A percentile compares a stretch with the other conserved stretches of the same genome.
These are phyloP conservation scores for Cantharis flavilabris DNA, from an alignment of 2,888 invertebrate species.

Conservation along the genomic window DNA sequence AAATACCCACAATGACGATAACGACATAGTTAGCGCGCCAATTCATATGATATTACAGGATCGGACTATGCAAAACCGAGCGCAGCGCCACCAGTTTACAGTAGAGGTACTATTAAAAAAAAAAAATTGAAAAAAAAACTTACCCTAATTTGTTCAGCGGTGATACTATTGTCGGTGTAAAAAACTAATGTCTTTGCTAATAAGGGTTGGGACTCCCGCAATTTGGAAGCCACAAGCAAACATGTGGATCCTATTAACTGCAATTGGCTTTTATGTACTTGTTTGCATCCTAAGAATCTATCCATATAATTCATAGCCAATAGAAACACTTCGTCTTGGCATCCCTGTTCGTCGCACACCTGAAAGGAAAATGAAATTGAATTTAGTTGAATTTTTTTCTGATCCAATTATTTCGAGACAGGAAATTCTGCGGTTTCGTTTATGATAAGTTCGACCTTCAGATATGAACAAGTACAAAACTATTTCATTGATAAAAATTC, in stretches of 20 bases:
- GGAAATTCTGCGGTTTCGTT: conserved; percentile 24
- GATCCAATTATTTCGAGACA: conserved; percentile 4
- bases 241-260: conserved; percentile 93
- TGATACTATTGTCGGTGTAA: conserved; percentile 94
- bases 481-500: conserved; percentile 25
- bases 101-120: too few relatives aligned
- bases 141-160: conserved; percentile 84
- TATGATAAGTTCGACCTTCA: conserved; percentile 25
- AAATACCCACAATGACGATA: conserved; percentile 30
- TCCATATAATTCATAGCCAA: conserved; percentile 93
- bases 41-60: background rate
- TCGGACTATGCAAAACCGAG: conserved; percentile 7
- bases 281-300: conserved; percentile 84
- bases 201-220: conserved; percentile 84
- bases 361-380: conserved; percentile 55
- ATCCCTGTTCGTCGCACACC: conserved; percentile 93
- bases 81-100: background rate
- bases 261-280: conserved; percentile 82
- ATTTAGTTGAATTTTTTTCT: background rate
- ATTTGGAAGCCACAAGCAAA: conserved; percentile 89
- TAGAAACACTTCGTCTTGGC: conserved; percentile 92
- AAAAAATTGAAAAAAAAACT: conserved; percentile 61
- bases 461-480: conserved; percentile 15
- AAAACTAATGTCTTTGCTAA: conserved; percentile 82
- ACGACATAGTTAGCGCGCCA: conserved; percentile 28